phyloP scores from a whole-genome alignment of 2,113 vertebrate genomes.

The Stictonetta naevosa region DNA sequence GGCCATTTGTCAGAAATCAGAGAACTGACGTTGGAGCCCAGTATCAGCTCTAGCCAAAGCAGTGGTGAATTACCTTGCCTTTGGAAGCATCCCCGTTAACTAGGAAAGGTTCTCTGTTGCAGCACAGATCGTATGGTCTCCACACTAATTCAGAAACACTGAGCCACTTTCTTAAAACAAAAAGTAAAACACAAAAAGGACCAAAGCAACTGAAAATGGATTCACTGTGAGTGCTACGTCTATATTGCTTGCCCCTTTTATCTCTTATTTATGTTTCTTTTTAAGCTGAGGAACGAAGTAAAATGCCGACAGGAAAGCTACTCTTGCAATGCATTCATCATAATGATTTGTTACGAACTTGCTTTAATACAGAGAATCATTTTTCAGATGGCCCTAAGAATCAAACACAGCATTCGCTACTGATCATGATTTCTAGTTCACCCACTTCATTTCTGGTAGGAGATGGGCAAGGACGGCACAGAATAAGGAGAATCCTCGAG shows the following conservation, averaged over 20 bases:
- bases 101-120: not conserved
- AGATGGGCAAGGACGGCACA: not conserved
- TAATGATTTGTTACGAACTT: not conserved
- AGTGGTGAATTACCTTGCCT: constrained; percentile 47
- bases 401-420: not conserved
- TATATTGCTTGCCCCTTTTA: constrained; percentile 23
- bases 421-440: not conserved
- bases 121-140: not conserved
- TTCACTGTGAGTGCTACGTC: not conserved
- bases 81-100: constrained; percentile 6
- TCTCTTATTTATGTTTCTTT: constrained; percentile 26
- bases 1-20: constrained; percentile 64
- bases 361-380: not conserved
- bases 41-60: constrained; percentile 56
- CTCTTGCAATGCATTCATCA: not conserved
- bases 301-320: constrained; percentile 11
- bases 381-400: not conserved
- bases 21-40: constrained; percentile 44
- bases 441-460: not conserved
- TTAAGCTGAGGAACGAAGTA: constrained; percentile 20
- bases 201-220: not conserved
- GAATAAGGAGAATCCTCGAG: not conserved
- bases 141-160: not conserved
- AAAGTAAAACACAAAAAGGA: not conserved
- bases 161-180: constrained; percentile 14